phyloP scores from a whole-genome alignment of 1,140 invertebrate species.

The Lepidotrigona ventralis region DNA sequence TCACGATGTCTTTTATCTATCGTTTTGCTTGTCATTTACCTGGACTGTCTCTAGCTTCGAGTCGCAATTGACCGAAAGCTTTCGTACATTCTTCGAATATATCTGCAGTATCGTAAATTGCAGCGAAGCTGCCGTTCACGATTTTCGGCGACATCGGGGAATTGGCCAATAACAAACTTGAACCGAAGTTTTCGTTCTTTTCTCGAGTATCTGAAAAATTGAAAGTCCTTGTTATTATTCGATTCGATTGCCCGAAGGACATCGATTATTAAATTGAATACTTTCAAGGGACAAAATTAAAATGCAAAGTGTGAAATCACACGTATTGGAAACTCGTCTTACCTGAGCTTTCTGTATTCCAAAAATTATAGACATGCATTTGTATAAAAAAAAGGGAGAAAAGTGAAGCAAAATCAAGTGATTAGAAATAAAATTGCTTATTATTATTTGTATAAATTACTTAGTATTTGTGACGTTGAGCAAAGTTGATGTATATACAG shows the following conservation, averaged over 20 bases:
- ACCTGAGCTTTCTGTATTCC: conserved; percentile 45
- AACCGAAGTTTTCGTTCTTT: conserved; percentile 93
- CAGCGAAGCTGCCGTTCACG: conserved; percentile 97
- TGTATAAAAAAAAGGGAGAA: conserved; percentile 21
- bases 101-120: conserved; percentile 94
- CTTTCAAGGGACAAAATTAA: neutral
- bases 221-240: neutral
- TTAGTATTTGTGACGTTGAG: neutral
- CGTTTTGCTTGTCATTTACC: conserved; percentile 79
- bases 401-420: conserved; percentile 3
- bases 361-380: conserved; percentile 30
- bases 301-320: neutral
- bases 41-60: conserved; percentile 88
- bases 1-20: neutral
- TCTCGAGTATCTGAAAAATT: conserved; percentile 87
- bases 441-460: conserved; percentile 2
- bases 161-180: conserved; percentile 95
- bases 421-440: conserved; percentile 30
- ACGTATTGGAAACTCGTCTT: conserved; percentile 29
- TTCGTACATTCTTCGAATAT: conserved; percentile 89
- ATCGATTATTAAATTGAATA: neutral
- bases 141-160: conserved; percentile 98
- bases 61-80: conserved; percentile 85
- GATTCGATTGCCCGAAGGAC: too few species aligned
- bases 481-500: neutral